These are phyloP conservation scores for Ichneumoninae sp. DNA, from an alignment of 2,888 invertebrate species.

Conservation along the genomic window DNA sequence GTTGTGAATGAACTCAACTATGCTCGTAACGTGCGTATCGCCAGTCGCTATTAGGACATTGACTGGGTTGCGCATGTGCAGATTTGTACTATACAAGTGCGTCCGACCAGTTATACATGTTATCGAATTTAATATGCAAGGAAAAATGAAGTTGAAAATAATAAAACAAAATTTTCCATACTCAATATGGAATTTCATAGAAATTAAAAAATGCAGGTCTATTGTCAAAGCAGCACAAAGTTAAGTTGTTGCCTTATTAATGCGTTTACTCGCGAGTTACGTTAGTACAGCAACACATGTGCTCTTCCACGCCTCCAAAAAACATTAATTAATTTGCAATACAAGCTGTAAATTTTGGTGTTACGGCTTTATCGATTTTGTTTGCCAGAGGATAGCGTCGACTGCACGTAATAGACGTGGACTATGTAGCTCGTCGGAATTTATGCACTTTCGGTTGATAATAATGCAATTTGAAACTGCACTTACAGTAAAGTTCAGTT, in stretches of 20 bases:
- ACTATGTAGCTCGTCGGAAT: constrained; percentile 48
- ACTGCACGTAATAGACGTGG: constrained; percentile 25
- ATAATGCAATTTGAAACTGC: constrained; percentile 64
- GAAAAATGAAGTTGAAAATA: neutral
- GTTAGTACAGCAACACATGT: neutral
- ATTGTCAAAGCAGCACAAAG: neutral
- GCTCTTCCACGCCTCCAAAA: neutral
- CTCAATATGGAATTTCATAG: neutral
- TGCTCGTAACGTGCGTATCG: constrained; percentile 18
- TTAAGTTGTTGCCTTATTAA: neutral
- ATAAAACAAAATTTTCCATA: neutral
- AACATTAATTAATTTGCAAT: neutral
- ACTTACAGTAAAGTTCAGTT: constrained; percentile 62
- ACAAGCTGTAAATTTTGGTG: neutral
- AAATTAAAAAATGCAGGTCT: neutral
- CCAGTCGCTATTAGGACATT: neutral
- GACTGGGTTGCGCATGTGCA: constrained; percentile 4
- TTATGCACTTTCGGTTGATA: constrained; percentile 63
- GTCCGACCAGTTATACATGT: neutral
- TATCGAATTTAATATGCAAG: neutral
- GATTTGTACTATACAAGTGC: neutral
- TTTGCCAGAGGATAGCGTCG: constrained; percentile 5
- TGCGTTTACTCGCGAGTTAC: neutral
- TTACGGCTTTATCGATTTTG: constrained; percentile 20
- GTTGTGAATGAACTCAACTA: constrained; percentile 6